Percentiles rank a stretch among this genome's conserved stretches.
Conservation (phyloP, 2,888 invertebrate genomes). For the Rhingia campestris region DNA sequence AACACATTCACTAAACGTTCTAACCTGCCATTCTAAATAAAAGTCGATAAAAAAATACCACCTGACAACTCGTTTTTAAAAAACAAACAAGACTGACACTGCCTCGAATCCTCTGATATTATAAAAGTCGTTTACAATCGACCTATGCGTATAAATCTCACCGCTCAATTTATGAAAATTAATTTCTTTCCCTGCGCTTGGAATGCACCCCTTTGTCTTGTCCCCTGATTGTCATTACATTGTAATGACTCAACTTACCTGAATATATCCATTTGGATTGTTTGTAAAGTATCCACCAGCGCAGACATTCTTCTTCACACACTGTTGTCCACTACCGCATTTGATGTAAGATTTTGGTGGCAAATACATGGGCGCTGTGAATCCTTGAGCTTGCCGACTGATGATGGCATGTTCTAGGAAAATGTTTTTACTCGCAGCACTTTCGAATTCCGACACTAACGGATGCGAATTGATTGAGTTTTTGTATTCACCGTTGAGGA, state of each 20-base stretch:
- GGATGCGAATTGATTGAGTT: slow-evolving; percentile 77
- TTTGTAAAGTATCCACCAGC: slow-evolving; percentile 77
- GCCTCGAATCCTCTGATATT: background rate
- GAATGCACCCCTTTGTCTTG: background rate
- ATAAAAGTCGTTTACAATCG: slow-evolving; percentile 18
- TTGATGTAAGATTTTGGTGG: slow-evolving; percentile 79
- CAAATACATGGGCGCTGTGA: slow-evolving; percentile 80
- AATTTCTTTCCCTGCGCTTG: background rate
- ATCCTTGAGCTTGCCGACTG: slow-evolving; percentile 80
- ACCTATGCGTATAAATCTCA: slow-evolving; percentile 28
- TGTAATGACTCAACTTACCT: slow-evolving; percentile 76
- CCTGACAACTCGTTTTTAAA: slow-evolving; percentile 29
- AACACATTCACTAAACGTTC: background rate
- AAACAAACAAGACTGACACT: background rate
- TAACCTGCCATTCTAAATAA: background rate
- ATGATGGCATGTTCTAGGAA: slow-evolving; percentile 80
- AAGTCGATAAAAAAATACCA: slow-evolving; percentile 4
- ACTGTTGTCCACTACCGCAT: slow-evolving; percentile 79
- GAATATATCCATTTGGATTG: slow-evolving; percentile 75
- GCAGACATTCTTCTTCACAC: slow-evolving; percentile 79
- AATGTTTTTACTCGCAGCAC: slow-evolving; percentile 78
- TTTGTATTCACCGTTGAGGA: slow-evolving; percentile 81
- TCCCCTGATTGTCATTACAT: background rate
- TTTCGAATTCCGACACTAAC: slow-evolving; percentile 76
- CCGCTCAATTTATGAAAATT: slow-evolving; percentile 12